Evolutionary conservation across 2,797 vertebrate genomes (phyloP).

Genomic region (Salarias fasciatus): DNA sequence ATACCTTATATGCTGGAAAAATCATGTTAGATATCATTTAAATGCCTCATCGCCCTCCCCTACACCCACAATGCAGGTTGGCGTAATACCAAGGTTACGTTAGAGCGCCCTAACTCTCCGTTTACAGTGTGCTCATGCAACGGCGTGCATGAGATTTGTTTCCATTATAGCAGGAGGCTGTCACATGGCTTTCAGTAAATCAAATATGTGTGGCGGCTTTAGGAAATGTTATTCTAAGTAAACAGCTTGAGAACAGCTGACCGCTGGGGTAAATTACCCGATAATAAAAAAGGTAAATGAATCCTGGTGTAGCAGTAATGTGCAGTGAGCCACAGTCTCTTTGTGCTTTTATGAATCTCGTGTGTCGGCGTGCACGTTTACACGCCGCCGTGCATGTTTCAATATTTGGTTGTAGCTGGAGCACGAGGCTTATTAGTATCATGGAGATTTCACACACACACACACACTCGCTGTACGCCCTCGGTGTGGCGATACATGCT

Average conservation of each 20-base stretch:
- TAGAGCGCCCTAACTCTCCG: neutral
- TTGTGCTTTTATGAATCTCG: constrained; percentile 31
- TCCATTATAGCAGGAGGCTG: constrained; percentile 32
- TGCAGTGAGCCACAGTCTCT: constrained; percentile 28
- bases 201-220: constrained; percentile 12
- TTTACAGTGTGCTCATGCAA: constrained; percentile 25
- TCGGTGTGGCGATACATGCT: constrained; percentile 40
- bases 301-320: constrained; percentile 32
- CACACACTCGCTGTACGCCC: constrained; percentile 32
- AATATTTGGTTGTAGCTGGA: constrained; percentile 27
- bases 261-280: constrained; percentile 32
- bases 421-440: constrained; percentile 43
- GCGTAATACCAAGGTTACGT: constrained; percentile 6
- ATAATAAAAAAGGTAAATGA: constrained; percentile 42
- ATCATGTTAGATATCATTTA: too few species aligned
- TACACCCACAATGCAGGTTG: too few species aligned
- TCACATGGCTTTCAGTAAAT: constrained; percentile 46
- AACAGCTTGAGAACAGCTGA: constrained; percentile 42
- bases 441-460: constrained; percentile 35
- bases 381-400: constrained; percentile 11
- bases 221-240: constrained; percentile 30
- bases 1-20: too few species aligned
- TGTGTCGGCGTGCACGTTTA: constrained; percentile 32
- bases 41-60: too few species aligned
- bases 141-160: constrained; percentile 40